A percentile compares a stretch with the other conserved stretches of the same genome.
Conservation (phyloP, 92 coral and sea anemone genomes). For the Phenganax subtilis region DNA sequence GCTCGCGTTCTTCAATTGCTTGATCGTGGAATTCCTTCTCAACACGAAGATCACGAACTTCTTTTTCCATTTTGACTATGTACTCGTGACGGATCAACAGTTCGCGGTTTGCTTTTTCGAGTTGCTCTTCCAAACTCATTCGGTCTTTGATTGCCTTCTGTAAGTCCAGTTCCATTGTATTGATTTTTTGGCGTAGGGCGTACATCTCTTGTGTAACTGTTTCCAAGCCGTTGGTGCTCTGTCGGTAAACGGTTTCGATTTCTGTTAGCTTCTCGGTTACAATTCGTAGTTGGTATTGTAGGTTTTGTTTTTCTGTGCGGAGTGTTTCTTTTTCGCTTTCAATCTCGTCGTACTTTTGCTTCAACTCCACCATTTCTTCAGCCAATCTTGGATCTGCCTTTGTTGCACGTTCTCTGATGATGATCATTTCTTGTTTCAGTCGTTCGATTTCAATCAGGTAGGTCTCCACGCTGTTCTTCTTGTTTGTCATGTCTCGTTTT, state of each 20-base stretch:
- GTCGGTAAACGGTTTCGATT: constrained; percentile 60
- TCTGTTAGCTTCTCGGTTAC: constrained; percentile 50
- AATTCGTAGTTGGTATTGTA: constrained; percentile 43
- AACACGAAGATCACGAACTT: constrained; percentile 58
- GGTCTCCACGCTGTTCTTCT: constrained; percentile 50
- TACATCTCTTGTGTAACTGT: constrained; percentile 63
- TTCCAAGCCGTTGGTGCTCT: constrained; percentile 69
- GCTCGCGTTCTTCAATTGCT: constrained; percentile 76
- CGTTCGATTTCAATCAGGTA: constrained; percentile 38
- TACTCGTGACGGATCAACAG: constrained; percentile 74
- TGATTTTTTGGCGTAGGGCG: constrained; percentile 52
- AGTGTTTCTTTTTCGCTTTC: constrained; percentile 46
- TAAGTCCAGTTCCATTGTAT: constrained; percentile 60
- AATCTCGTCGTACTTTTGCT: constrained; percentile 40
- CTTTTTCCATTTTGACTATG: constrained; percentile 73
- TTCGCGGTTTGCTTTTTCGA: constrained; percentile 80
- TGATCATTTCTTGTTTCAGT: constrained; percentile 32
- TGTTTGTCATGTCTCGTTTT: constrained; percentile 69
- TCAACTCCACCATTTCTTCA: constrained; percentile 62
- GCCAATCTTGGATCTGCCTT: constrained; percentile 46
- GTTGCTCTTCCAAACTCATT: constrained; percentile 61
- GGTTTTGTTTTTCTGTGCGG: constrained; percentile 35
- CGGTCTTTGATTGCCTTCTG: constrained; percentile 65
- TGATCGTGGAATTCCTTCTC: constrained; percentile 67
- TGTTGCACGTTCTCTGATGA: constrained; percentile 30